These are phyloP conservation scores for Meriones psammophilus DNA, from an alignment of 2,797 vertebrate species.

Conservation along the genomic window DNA sequence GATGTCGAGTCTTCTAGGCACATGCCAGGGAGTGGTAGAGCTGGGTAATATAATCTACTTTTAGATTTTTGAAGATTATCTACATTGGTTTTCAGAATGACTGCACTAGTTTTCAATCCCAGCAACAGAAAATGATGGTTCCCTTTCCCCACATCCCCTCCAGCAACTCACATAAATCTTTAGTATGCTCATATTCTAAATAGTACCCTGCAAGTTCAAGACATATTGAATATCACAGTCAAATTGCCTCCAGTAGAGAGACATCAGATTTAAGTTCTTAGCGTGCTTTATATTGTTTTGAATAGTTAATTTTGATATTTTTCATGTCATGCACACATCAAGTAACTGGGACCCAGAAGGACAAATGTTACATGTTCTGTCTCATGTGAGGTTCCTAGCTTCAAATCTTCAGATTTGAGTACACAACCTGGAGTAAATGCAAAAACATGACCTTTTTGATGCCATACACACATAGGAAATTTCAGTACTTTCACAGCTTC, in stretches of 20 bases:
- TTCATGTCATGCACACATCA: background rate
- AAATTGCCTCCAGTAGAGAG: background rate
- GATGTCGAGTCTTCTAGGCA: background rate
- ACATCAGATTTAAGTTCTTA: constrained; percentile 44
- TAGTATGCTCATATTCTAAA: constrained; percentile 40
- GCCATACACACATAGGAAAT: background rate
- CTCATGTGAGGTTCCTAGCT: background rate
- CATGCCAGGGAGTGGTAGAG: background rate
- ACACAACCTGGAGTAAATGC: background rate
- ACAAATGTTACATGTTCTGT: too few species aligned
- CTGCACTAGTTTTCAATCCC: background rate
- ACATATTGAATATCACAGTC: constrained; percentile 13
- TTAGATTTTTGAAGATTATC: background rate
- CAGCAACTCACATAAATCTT: background rate
- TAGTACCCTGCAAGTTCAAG: constrained; percentile 4
- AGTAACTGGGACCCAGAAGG: background rate
- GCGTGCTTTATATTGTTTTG: constrained; percentile 38
- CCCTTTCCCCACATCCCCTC: background rate
- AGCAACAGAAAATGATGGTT: background rate
- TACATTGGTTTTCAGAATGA: background rate
- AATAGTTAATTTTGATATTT: constrained; percentile 44
- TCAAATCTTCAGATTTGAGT: background rate
- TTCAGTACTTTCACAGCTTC: constrained; percentile 30
- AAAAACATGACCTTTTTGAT: background rate
- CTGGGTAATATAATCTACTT: background rate